phyloP scores from a whole-genome alignment of 2,888 invertebrate genomes.

The Protodeltote pygarga region DNA sequence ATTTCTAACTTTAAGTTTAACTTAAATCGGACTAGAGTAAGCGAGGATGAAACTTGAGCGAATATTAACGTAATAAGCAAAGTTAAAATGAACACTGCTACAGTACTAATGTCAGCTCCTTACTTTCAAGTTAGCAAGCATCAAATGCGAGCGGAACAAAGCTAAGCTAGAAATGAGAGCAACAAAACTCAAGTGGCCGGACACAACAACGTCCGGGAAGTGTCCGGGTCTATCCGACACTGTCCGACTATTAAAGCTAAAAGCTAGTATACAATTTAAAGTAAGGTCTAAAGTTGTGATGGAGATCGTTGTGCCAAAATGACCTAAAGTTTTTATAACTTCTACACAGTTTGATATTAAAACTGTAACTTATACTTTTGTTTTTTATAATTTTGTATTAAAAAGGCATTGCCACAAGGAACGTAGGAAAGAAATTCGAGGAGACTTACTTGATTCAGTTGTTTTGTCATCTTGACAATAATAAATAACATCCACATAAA shows the following conservation, averaged over 20 bases:
- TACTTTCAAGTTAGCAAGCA: slow-evolving; percentile 33
- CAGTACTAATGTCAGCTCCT: no score
- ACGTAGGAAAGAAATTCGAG: slow-evolving; percentile 17
- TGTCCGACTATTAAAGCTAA: slow-evolving; percentile 29
- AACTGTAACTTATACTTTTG: slow-evolving; percentile 29
- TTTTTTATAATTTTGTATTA: slow-evolving; percentile 44
- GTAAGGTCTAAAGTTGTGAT: slow-evolving; percentile 43
- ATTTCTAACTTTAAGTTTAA: slow-evolving; percentile 21
- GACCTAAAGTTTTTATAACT: slow-evolving; percentile 47
- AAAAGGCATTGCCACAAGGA: slow-evolving; percentile 24
- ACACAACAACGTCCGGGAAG: not conserved
- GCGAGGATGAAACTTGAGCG: slow-evolving; percentile 26
- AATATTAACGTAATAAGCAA: slow-evolving; percentile 4
- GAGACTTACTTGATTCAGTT: slow-evolving; percentile 14
- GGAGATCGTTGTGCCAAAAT: slow-evolving; percentile 48
- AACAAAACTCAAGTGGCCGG: slow-evolving; percentile 12
- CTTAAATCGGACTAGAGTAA: slow-evolving; percentile 32
- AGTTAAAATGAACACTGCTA: not conserved
- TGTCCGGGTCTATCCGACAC: not conserved
- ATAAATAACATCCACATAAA: slow-evolving; percentile 54
- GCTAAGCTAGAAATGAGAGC: slow-evolving; percentile 25
- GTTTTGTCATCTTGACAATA: slow-evolving; percentile 59
- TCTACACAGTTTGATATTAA: slow-evolving; percentile 34
- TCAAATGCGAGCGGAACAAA: slow-evolving; percentile 36
- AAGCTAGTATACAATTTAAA: slow-evolving; percentile 43